phyloP scores from a whole-genome alignment of 2,888 invertebrate species.

The Liodrosophila aerea region DNA sequence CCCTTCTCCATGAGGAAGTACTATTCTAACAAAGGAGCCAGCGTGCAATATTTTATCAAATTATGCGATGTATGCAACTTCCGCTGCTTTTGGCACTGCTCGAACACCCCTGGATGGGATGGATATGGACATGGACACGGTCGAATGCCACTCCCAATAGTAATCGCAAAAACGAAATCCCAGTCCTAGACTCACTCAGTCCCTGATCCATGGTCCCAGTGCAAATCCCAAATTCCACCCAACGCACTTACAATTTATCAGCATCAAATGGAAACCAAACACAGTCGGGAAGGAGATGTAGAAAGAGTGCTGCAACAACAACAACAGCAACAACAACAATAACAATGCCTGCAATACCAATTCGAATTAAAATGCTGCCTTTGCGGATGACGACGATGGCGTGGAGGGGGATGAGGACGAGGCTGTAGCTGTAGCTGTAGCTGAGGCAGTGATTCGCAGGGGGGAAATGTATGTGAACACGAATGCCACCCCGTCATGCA shows the following conservation, averaged over 20 bases:
- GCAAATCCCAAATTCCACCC: slow-evolving; percentile 31
- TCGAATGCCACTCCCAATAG: slow-evolving; percentile 9
- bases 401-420: slow-evolving; percentile 4
- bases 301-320: slow-evolving; percentile 27
- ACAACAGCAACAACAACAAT: slow-evolving; percentile 49
- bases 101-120: slow-evolving; percentile 58
- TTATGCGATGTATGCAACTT: slow-evolving; percentile 69
- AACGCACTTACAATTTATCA: slow-evolving; percentile 75
- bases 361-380: slow-evolving; percentile 75
- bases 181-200: neutral
- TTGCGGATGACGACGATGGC: slow-evolving; percentile 30
- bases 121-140: slow-evolving; percentile 4
- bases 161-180: slow-evolving; percentile 9
- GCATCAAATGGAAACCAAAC: slow-evolving; percentile 76
- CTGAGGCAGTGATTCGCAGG: slow-evolving; percentile 2
- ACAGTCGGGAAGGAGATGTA: slow-evolving; percentile 23
- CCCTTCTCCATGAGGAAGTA: slow-evolving; percentile 23
- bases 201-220: neutral
- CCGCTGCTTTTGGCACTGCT: slow-evolving; percentile 28
- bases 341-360: slow-evolving; percentile 68
- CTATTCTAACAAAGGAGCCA: slow-evolving; percentile 38
- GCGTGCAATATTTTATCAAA: slow-evolving; percentile 73
- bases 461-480: slow-evolving; percentile 27
- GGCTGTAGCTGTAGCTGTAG: too few species aligned
- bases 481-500: slow-evolving; percentile 53